Percentiles rank a stretch among this genome's conserved stretches.
phyloP scores from a whole-genome alignment of 2,113 vertebrate species.

The Genyomyrus donnyi region DNA sequence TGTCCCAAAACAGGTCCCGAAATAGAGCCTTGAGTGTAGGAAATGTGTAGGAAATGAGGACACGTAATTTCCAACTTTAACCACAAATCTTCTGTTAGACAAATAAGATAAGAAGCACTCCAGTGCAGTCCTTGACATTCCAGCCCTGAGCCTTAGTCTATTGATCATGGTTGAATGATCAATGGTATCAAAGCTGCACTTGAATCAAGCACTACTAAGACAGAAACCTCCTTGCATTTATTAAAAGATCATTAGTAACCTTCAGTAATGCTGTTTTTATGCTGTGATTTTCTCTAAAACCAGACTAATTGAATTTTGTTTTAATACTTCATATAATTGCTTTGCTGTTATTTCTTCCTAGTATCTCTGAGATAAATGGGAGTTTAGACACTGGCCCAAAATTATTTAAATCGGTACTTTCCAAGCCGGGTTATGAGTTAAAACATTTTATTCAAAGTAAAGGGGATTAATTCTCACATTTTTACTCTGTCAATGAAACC shows the following conservation, averaged over 20 bases:
- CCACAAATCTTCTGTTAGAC: background rate
- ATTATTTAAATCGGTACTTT: background rate
- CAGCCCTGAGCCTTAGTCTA: background rate
- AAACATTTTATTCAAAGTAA: background rate
- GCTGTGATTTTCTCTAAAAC: background rate
- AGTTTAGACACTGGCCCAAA: background rate
- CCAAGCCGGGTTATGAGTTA: no score
- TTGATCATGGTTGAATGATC: background rate
- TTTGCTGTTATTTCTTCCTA: background rate
- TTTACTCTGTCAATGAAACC: background rate
- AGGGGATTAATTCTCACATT: background rate
- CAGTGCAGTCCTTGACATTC: background rate
- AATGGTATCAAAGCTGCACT: background rate
- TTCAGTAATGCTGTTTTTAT: background rate
- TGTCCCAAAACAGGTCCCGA: background rate
- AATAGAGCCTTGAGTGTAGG: background rate
- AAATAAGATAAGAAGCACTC: background rate
- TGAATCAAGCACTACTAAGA: background rate
- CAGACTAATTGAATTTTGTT: background rate
- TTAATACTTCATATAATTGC: background rate
- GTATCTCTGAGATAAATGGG: background rate
- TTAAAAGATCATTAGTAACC: background rate
- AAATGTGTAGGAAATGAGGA: background rate
- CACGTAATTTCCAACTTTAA: background rate
- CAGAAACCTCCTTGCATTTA: background rate